Conservation (phyloP, 2,797 vertebrate species). For the Luscinia luscinia region DNA sequence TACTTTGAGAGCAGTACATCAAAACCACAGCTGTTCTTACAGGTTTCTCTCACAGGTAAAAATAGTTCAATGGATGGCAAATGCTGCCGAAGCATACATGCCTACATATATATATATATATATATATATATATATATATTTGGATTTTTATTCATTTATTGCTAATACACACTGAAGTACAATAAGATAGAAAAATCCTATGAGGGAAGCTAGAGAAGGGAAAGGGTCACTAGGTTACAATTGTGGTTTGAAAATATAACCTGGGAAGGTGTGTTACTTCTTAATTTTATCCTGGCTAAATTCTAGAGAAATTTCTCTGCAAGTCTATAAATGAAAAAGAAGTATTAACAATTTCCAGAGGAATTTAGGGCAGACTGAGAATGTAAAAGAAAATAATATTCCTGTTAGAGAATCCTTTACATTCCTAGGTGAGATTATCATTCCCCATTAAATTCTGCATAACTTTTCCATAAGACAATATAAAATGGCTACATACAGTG, state of each 20-base stretch:
- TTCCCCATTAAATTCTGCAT: neutral
- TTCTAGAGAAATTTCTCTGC: neutral
- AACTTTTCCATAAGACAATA: neutral
- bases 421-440: neutral
- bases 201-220: neutral
- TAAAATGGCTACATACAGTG: neutral
- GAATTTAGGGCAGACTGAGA: neutral
- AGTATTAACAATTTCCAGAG: neutral
- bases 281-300: neutral
- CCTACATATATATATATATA: too few relatives aligned
- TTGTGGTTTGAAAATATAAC: neutral
- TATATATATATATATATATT: neutral
- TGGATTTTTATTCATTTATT: neutral
- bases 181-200: neutral
- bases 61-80: neutral
- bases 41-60: neutral
- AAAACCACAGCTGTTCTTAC: neutral
- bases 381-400: neutral
- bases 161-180: neutral
- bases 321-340: neutral
- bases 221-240: neutral
- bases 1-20: neutral
- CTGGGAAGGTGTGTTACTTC: neutral
- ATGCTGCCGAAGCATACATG: neutral
- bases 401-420: neutral